Base-by-base conservation (phyloP, 2,113 vertebrate genomes). In the Tupaia chinensis region DNA sequence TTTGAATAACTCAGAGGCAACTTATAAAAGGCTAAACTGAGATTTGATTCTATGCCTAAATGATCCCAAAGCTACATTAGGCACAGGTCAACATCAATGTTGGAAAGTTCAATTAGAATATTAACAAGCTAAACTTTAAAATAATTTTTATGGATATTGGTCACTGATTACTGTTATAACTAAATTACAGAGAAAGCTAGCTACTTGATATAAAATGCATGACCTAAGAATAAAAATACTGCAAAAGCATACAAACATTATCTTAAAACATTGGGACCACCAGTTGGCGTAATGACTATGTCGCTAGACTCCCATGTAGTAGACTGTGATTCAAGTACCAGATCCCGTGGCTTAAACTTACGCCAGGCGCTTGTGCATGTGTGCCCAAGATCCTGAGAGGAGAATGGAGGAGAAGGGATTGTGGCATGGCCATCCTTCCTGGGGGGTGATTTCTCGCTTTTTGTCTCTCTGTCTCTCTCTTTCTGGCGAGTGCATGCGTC, bases 51-150 rank as follows among this genome's bases (percentile, higher is more conserved):
- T 32, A 81, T 7, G 17, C 60, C n/a, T 61, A 81, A 91, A 91
- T 60, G 44, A 66, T 69, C 8, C 23, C 44, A 81, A 56, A 85
- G 22, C 32, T 91, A 10, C 66, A 65, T 23, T 44, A 86, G 22
- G 12, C 29, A 34, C 56, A 66, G 65, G 34, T 44, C n/a, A 78
- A 27, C 20, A 44, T 27, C 34, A 78, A 19, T 29, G 7, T 27
- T 60, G 7, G 54, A 85, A 66, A 84, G 65, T 22, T 85, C 74
- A 89, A 29, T 74, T 76, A 91, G 54, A 9, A 69, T 82, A 63
- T 58, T 20, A 76, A 81, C 34, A 12, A 95, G 12, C 19, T 89
- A 25, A 81, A 69, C 29, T 87, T 90, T 90, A 85, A 93, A 95
- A 73, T 79, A 73, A 80, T 53, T 16, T 93, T 74, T 72, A 68